These are phyloP conservation scores for Myiagra hebetior DNA, from an alignment of 2,113 vertebrate species.

Conservation along the genomic window DNA sequence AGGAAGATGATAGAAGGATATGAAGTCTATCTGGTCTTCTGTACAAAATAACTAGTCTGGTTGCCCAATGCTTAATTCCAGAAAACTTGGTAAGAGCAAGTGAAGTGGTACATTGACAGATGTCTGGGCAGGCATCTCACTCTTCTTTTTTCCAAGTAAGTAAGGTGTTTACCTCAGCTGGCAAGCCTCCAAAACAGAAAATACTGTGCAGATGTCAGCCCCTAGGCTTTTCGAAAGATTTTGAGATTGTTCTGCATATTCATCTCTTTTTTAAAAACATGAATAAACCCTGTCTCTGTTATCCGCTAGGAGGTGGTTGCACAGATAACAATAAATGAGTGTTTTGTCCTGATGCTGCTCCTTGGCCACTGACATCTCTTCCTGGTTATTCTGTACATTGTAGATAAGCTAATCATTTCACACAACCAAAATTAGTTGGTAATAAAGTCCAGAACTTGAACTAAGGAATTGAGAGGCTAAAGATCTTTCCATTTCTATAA, in stretches of 20 bases:
- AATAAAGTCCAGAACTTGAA: background rate
- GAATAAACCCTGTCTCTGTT: background rate
- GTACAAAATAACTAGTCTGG: background rate
- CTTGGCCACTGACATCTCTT: background rate
- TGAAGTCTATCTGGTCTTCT: background rate
- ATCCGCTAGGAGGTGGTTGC: background rate
- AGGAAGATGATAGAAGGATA: background rate
- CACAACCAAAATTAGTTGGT: background rate
- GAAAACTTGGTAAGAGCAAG: background rate
- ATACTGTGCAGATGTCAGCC: conserved; percentile 19
- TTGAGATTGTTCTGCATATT: background rate
- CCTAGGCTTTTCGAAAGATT: background rate
- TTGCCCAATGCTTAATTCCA: background rate
- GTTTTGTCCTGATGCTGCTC: background rate
- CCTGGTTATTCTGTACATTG: background rate
- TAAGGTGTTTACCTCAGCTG: background rate
- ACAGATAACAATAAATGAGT: background rate
- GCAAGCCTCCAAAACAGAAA: background rate
- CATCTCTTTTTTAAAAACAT: background rate
- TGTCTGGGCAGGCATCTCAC: background rate
- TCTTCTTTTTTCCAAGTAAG: background rate
- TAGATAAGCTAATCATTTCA: background rate
- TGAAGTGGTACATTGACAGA: background rate
- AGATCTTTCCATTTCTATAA: background rate
- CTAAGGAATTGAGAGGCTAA: background rate